Conservation (phyloP, 2,113 vertebrate genomes). For the Takifugu flavidus region DNA sequence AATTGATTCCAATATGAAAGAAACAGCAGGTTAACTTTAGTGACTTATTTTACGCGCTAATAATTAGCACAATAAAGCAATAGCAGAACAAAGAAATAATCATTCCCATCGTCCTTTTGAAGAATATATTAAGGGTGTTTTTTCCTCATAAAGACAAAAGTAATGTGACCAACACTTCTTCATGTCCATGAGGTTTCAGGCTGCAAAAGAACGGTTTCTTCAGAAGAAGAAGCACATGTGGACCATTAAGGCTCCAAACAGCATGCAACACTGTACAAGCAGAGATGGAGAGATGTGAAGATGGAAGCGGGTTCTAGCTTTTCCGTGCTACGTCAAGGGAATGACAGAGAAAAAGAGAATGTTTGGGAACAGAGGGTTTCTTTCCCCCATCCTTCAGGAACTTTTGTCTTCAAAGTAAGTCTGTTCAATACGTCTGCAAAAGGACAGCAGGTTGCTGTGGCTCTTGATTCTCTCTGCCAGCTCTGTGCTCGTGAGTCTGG, state of each 20-base stretch:
- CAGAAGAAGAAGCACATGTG: too few species aligned
- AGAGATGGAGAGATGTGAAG: neutral
- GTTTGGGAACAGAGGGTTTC: neutral
- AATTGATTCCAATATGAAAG: neutral
- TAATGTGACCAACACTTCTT: neutral
- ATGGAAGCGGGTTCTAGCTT: slow-evolving; percentile 9
- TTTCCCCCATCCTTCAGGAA: slow-evolving; percentile 37
- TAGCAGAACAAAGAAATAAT: slow-evolving; percentile 31
- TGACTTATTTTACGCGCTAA: slow-evolving; percentile 61
- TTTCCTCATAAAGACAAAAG: slow-evolving; percentile 11
- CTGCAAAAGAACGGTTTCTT: too few species aligned
- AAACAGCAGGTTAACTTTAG: slow-evolving; percentile 4
- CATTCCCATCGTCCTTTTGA: slow-evolving; percentile 18
- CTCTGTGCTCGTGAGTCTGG: slow-evolving; percentile 85
- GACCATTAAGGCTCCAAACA: neutral
- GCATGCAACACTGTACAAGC: slow-evolving; percentile 32
- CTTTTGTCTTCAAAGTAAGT: slow-evolving; percentile 76
- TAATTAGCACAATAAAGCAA: slow-evolving; percentile 51
- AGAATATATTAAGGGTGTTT: neutral
- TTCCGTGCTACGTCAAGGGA: slow-evolving; percentile 14
- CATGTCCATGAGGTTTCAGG: too few species aligned
- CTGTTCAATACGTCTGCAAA: slow-evolving; percentile 93
- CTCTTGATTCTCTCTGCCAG: slow-evolving; percentile 88
- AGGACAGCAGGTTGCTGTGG: slow-evolving; percentile 87
- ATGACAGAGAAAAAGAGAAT: slow-evolving; percentile 25